These are phyloP conservation scores for Cryptotermes secundus DNA, from an alignment of 1,140 invertebrate species.

Conservation along the genomic window DNA sequence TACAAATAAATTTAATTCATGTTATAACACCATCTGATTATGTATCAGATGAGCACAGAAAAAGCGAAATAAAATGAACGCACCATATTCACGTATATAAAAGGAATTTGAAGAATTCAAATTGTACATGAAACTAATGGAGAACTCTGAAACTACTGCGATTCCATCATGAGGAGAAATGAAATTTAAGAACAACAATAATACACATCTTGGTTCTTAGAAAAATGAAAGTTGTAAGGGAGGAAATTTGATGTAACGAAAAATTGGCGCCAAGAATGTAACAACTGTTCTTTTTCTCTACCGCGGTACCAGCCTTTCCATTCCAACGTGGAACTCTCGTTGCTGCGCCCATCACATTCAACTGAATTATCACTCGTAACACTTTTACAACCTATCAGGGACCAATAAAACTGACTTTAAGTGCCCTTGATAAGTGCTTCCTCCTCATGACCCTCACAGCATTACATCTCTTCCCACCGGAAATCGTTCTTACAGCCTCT, in stretches of 20 bases:
- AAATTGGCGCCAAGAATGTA: background rate
- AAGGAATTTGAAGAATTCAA: background rate
- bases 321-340: background rate
- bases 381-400: slow-evolving; percentile 47
- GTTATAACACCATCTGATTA: no score
- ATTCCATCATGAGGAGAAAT: background rate
- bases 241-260: background rate
- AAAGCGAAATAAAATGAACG: no score
- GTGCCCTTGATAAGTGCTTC: slow-evolving; percentile 40
- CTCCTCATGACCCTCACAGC: slow-evolving; percentile 31
- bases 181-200: background rate
- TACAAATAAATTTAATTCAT: no score
- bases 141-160: background rate
- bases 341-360: background rate
- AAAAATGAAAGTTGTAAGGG: background rate
- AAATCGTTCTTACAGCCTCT: slow-evolving; percentile 22
- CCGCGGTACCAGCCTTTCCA: background rate
- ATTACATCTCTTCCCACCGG: slow-evolving; percentile 23
- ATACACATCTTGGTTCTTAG: background rate
- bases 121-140: no score
- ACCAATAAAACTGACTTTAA: slow-evolving; percentile 45
- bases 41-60: no score
- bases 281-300: background rate
- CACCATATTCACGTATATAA: no score
- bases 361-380: slow-evolving; percentile 39